Percentiles rank a stretch among this genome's conserved stretches.
These are phyloP conservation scores for Podarcis cretensis DNA, from an alignment of 2,113 vertebrate genomes.

Conservation along the genomic window DNA sequence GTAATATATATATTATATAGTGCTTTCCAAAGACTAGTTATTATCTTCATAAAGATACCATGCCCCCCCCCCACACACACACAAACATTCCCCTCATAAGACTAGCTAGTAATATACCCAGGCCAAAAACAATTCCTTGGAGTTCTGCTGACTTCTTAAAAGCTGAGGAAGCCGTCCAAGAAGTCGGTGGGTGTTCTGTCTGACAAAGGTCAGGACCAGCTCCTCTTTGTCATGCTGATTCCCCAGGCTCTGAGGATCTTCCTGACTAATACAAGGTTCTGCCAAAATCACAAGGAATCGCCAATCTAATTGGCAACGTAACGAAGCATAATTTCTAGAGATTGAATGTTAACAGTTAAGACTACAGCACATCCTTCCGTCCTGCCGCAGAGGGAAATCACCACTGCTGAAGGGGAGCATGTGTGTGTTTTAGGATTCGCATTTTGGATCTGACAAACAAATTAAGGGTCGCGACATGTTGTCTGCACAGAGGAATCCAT, in stretches of 20 bases:
- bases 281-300: slow-evolving; percentile 20
- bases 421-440: slow-evolving; percentile 15
- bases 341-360: slow-evolving; percentile 34
- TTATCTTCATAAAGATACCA: neutral
- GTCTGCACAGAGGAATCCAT: slow-evolving; percentile 66
- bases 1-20: neutral
- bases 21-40: neutral
- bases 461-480: slow-evolving; percentile 65
- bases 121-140: neutral
- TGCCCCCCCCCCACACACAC: neutral
- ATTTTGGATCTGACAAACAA: slow-evolving; percentile 67
- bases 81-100: neutral
- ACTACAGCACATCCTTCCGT: slow-evolving; percentile 15
- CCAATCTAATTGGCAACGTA: slow-evolving; percentile 34
- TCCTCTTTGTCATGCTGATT: neutral
- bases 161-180: neutral
- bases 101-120: neutral
- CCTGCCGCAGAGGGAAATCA: slow-evolving; percentile 49
- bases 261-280: neutral
- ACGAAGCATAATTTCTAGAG: slow-evolving; percentile 33
- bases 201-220: neutral
- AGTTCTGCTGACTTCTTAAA: slow-evolving; percentile 12
- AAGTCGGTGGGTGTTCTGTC: slow-evolving; percentile 22
- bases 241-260: slow-evolving; percentile 9
- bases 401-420: slow-evolving; percentile 33